Evolutionary conservation across 2,888 invertebrate genomes (phyloP), one percentile per base, ranked within the genome.

Genomic region (Oscheius myriophilus): DNA sequence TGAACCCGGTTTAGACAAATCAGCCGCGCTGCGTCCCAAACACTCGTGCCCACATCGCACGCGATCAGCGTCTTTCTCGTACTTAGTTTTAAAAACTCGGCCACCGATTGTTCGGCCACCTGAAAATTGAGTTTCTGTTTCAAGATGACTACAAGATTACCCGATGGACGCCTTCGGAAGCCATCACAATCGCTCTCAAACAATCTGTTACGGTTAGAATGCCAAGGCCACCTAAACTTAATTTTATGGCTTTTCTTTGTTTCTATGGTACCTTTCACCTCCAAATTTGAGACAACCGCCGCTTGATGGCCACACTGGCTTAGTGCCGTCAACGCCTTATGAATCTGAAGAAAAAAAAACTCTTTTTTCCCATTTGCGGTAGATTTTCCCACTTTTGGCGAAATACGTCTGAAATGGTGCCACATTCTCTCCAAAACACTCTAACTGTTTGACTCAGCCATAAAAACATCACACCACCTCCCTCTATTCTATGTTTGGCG

Each of bases 1-100:
- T 82, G 82, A 16, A 85, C 78, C 25, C 77, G 75, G 72, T 85
- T 85, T 64, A 81, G 67, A 21, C 79, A 71, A 69, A 85, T 79
- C 54, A 84, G 75, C 33, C 80, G 73, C 25, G 84, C 80, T 21
- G 84, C 82, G 46, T 85, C 84, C 85, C 85, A 85, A 51, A 83
- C 78, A 67, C 84, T 82, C 1, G 55, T 66, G 7, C 33, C 41
- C 21, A 58, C 66, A 25, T 70, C 66, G 26, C 54, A 43, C 11
- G 52, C 45, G 21, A 70, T 66, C 61, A 70, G 54, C 14, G 41
- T 45, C 54, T 70, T 70, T 49, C 57, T 43, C 49, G 53, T 61
- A 49, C 55, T 70, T 18, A 43, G 51, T 18, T 67, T 59, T 25
- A 74, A 43, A 45, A 70, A 75, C 42, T 75, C 55, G 9, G 55